Evolutionary conservation across 2,888 invertebrate genomes (phyloP).

Genomic region (Lampropteryx suffumata): DNA sequence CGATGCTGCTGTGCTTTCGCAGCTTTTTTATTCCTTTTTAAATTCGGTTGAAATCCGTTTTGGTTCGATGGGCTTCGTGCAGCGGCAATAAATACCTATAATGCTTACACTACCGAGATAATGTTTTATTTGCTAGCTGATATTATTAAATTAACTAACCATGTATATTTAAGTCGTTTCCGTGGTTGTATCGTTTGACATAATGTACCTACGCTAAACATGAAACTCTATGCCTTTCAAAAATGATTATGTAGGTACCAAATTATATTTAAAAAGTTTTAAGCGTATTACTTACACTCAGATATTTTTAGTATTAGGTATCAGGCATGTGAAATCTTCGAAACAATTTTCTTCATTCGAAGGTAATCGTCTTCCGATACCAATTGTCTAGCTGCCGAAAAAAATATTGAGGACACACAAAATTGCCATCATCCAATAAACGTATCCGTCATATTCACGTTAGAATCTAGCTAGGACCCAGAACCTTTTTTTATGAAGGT

Average conservation of each 20-base stretch:
- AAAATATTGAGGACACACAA: constrained; percentile 18
- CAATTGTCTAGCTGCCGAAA: constrained; percentile 23
- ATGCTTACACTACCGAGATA: background rate
- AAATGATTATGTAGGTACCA: no score
- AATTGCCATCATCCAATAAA: constrained; percentile 33
- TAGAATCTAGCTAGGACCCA: constrained; percentile 41
- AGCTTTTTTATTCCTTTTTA: constrained; percentile 34
- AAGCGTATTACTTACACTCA: no score
- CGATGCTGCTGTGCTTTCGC: constrained; percentile 41
- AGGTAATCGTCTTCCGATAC: no score
- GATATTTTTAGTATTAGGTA: background rate
- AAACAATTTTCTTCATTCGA: constrained; percentile 17
- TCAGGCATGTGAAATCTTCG: background rate
- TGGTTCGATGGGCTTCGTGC: constrained; percentile 14
- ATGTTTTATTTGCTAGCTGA: no score
- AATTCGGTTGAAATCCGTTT: constrained; percentile 24
- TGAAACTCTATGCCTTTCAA: no score
- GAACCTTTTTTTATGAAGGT: constrained; percentile 41
- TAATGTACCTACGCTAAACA: no score
- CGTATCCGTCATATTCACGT: constrained; percentile 34
- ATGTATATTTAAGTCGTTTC: no score
- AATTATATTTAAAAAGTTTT: no score
- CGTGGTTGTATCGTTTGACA: no score
- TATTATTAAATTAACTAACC: no score
- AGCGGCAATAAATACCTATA: constrained; percentile 17